These are phyloP conservation scores for Tachyglossus aculeatus DNA, from an alignment of 2,797 vertebrate genomes.

Conservation along the genomic window DNA sequence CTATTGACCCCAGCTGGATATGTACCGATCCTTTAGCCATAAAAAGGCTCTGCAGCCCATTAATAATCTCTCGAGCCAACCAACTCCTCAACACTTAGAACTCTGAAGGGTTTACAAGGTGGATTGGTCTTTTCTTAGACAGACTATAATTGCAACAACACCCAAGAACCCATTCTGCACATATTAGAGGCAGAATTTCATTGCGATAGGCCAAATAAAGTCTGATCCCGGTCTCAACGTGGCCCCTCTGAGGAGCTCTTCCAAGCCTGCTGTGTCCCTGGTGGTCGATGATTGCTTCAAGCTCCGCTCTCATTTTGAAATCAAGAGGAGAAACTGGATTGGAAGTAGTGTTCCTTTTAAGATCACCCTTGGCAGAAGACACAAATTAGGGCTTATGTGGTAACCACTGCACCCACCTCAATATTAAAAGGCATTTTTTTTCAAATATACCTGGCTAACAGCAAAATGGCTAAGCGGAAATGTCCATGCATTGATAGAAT, in stretches of 20 bases:
- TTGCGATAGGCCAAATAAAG: neutral
- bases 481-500: too few species aligned
- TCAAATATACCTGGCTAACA: too few species aligned
- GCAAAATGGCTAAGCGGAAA: too few species aligned
- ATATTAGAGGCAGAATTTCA: neutral
- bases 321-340: constrained; percentile 6
- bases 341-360: too few species aligned
- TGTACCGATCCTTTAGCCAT: neutral
- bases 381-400: too few species aligned
- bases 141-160: neutral
- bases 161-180: neutral
- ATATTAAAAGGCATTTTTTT: too few species aligned
- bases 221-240: neutral
- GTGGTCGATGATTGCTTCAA: neutral
- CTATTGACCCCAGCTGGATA: neutral
- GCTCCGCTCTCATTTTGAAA: neutral
- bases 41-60: neutral
- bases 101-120: neutral
- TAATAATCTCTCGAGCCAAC: constrained; percentile 3
- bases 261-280: neutral
- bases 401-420: too few species aligned
- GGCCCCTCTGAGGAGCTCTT: neutral
- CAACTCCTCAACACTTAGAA: neutral
- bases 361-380: too few species aligned
- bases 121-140: neutral